Evolutionary conservation across 2,888 invertebrate genomes (phyloP).

Genomic region (Strigamia crassipes): DNA sequence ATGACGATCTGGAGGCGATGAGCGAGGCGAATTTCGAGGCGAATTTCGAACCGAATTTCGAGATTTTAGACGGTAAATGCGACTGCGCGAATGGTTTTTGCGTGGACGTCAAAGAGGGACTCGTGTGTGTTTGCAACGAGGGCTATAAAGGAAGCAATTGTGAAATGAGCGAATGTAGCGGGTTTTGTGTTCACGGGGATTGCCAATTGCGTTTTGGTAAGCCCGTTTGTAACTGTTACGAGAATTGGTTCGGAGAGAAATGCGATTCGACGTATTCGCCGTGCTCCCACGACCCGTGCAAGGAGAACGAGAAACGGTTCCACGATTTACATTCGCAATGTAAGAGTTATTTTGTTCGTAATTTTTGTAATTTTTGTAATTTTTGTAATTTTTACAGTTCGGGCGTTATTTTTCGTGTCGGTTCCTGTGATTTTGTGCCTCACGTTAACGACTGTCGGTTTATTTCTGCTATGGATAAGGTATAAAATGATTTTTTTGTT

Average conservation of each 20-base stretch:
- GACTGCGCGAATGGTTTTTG: not conserved
- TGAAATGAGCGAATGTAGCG: not conserved
- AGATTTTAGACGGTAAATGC: not conserved
- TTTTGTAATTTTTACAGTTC: not conserved
- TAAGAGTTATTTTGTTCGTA: not conserved
- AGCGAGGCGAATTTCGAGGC: not conserved
- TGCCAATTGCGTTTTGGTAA: not conserved
- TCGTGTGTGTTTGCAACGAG: not conserved
- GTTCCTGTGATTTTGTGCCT: not conserved
- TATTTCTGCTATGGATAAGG: not conserved
- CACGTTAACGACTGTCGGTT: not conserved
- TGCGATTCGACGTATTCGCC: not conserved
- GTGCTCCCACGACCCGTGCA: not conserved
- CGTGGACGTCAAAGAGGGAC: not conserved
- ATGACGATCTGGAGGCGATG: not conserved
- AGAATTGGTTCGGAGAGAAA: not conserved
- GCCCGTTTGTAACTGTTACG: not conserved
- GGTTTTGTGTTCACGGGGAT: not conserved
- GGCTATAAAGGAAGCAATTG: not conserved
- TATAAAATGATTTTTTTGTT: not conserved
- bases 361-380: not conserved
- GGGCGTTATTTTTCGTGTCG: not conserved
- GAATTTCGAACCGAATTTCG: not conserved
- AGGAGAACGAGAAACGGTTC: not conserved
- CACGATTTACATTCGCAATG: conserved; percentile 14